A percentile compares a stretch with the other conserved stretches of the same genome.
phyloP scores from a whole-genome alignment of 2,113 vertebrate genomes.

The rabbit (Oryctolagus cuniculus) region DNA sequence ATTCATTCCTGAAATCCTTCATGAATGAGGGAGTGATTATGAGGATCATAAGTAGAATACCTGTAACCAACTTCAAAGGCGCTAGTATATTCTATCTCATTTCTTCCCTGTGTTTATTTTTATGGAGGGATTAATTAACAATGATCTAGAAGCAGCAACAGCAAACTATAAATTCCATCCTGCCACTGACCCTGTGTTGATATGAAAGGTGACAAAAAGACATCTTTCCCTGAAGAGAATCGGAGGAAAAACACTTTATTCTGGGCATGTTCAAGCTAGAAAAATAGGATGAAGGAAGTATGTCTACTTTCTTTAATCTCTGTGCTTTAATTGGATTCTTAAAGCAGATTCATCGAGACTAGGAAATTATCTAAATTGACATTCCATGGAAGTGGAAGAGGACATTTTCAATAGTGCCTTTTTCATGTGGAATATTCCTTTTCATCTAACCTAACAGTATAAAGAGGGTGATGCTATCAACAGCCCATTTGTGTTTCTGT shows the following conservation, averaged over 20 bases:
- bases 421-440: not conserved
- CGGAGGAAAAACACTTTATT: not conserved
- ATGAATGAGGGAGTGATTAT: not conserved
- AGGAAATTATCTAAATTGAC: not conserved
- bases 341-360: not conserved
- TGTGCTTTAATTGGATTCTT: not conserved
- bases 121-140: not conserved
- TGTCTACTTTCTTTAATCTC: not conserved
- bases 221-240: not conserved
- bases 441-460: not conserved
- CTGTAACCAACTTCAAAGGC: not conserved
- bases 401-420: not conserved
- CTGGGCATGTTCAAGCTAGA: not conserved
- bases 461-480: not conserved
- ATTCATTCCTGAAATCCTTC: not conserved
- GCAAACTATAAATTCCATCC: not conserved
- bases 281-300: not conserved
- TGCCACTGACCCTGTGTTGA: not conserved
- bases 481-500: constrained; percentile 7
- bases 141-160: not conserved
- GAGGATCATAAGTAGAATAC: not conserved
- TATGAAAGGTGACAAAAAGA: not conserved
- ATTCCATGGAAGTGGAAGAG: not conserved
- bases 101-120: not conserved
- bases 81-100: not conserved